phyloP scores from a whole-genome alignment of 2,797 vertebrate genomes.

The Tangara arthus region DNA sequence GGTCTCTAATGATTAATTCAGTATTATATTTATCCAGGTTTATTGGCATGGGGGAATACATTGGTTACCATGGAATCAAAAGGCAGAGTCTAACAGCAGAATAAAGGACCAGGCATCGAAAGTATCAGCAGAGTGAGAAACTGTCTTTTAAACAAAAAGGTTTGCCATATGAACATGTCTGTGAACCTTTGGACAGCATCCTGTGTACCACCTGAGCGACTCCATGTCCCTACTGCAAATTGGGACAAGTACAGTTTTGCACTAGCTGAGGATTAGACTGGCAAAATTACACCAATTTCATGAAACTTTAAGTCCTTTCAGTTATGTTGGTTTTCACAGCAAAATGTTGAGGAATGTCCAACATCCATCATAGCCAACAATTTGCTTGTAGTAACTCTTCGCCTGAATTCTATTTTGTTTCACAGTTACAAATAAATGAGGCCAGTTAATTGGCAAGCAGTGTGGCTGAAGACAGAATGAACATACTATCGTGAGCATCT shows the following conservation, averaged over 20 bases:
- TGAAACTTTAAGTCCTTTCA: background rate
- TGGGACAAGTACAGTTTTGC: background rate
- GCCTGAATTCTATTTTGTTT: conserved; percentile 24
- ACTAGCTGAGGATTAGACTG: background rate
- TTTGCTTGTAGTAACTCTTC: background rate
- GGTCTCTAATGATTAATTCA: conserved; percentile 18
- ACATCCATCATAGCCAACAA: background rate
- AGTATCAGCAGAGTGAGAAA: background rate
- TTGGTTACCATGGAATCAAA: conserved; percentile 20
- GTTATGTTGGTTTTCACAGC: background rate
- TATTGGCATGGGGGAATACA: background rate
- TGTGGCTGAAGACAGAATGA: background rate
- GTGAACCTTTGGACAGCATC: background rate
- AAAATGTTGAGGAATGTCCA: background rate
- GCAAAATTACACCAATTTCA: background rate
- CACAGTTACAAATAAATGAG: conserved; percentile 58
- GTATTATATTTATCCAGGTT: conserved; percentile 30
- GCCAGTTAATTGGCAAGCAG: conserved; percentile 34
- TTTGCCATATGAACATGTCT: background rate
- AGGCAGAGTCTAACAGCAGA: background rate
- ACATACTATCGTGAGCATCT: background rate
- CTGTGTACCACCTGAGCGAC: background rate
- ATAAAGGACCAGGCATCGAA: background rate
- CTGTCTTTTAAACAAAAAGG: background rate
- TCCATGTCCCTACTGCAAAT: rapidly evolving